A percentile compares a stretch with the other conserved stretches of the same genome.
Conservation (phyloP, 2,797 vertebrate species). For the Hozukius guyotensis region DNA sequence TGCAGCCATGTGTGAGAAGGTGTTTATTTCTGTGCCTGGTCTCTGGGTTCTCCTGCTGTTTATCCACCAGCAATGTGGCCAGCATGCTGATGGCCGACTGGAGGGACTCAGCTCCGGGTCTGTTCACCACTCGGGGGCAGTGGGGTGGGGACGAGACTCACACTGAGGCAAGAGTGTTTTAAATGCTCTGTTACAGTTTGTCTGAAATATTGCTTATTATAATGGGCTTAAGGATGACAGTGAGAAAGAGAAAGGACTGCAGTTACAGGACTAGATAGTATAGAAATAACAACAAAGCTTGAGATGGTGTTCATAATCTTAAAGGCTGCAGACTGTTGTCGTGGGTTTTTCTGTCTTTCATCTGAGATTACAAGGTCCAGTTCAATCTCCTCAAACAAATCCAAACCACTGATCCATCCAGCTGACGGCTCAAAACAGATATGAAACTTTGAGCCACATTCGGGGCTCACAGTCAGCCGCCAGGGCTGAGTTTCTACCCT, state of each 20-base stretch:
- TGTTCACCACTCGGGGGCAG: conserved; percentile 7
- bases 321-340: not conserved
- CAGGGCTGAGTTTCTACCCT: not conserved
- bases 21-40: conserved; percentile 23
- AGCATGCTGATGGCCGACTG: conserved; percentile 33
- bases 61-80: conserved; percentile 27
- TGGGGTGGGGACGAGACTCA: not conserved
- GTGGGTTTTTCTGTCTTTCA: not conserved
- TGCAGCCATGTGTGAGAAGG: conserved; percentile 23
- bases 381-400: conserved; percentile 27
- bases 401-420: conserved; percentile 18
- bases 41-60: conserved; percentile 29
- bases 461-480: not conserved
- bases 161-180: not conserved
- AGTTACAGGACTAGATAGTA: not conserved
- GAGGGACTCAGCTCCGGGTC: conserved; percentile 17
- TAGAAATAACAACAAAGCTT: conserved; percentile 13
- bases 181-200: conserved; percentile 3
- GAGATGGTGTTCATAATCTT: not conserved
- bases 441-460: conserved; percentile 11
- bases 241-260: not conserved
- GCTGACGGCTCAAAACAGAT: conserved; percentile 12
- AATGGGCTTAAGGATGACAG: not conserved
- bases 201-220: not conserved
- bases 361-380: not conserved